These are phyloP conservation scores for Drosophila austrosaltans DNA, from an alignment of 2,888 invertebrate genomes.

Conservation along the genomic window DNA sequence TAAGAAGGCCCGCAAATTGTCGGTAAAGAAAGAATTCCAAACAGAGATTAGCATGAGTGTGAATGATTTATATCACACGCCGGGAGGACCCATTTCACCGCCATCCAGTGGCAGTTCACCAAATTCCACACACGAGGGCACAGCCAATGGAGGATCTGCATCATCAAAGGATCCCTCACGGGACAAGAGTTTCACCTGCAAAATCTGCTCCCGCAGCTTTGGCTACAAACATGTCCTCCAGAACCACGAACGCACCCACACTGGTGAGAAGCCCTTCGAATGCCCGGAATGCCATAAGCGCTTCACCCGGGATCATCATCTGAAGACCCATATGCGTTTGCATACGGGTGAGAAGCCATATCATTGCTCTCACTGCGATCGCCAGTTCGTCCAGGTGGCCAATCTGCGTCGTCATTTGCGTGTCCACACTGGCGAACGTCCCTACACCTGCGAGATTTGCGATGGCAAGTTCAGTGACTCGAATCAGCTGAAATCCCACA, in stretches of 20 bases:
- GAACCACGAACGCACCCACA: conserved; percentile 97
- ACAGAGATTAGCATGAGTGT: conserved; percentile 81
- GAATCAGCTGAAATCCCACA: conserved; percentile 95
- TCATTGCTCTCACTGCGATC: conserved; percentile 94
- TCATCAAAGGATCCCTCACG: conserved; percentile 85
- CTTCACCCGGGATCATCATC: conserved; percentile 95
- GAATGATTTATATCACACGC: conserved; percentile 76
- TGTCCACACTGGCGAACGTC: conserved; percentile 96
- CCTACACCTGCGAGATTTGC: conserved; percentile 94
- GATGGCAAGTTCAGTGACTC: conserved; percentile 94
- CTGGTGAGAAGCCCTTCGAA: conserved; percentile 97
- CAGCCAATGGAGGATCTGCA: conserved; percentile 15
- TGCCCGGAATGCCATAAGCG: conserved; percentile 96
- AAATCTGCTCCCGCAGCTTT: conserved; percentile 93
- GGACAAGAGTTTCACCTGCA: conserved; percentile 95
- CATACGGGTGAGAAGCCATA: conserved; percentile 98
- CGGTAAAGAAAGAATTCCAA: conserved; percentile 81
- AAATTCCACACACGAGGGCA: conserved; percentile 78
- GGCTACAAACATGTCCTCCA: conserved; percentile 97
- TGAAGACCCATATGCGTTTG: conserved; percentile 95
- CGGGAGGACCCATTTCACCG: conserved; percentile 84
- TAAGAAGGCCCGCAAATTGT: conserved; percentile 81
- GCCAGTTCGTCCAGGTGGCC: conserved; percentile 96
- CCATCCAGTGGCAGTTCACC: conserved; percentile 86
- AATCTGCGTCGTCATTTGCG: conserved; percentile 94